phyloP scores from a whole-genome alignment of 2,113 vertebrate species.

The Paradoxurus hermaphroditus region DNA sequence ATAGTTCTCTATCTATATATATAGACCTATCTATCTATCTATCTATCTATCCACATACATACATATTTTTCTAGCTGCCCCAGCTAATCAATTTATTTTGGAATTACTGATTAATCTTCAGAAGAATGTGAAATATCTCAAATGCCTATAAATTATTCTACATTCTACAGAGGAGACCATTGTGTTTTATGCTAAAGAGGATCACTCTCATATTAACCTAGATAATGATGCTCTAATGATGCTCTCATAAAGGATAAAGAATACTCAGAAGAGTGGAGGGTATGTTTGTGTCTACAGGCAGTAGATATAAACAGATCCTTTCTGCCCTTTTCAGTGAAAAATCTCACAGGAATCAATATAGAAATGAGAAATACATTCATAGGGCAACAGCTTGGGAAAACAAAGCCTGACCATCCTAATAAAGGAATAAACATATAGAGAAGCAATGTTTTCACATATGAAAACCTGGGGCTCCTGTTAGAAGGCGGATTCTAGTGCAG shows the following conservation, averaged over 20 bases:
- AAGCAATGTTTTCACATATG: background rate
- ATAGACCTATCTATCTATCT: no score
- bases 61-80: background rate
- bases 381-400: background rate
- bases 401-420: background rate
- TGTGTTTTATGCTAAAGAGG: background rate
- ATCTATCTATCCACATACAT: no score
- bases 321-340: background rate
- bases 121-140: background rate
- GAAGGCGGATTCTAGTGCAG: background rate
- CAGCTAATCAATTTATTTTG: slow-evolving; percentile 8
- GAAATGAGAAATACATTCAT: background rate
- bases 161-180: background rate
- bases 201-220: background rate
- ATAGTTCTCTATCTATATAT: no score
- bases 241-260: background rate
- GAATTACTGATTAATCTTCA: slow-evolving; percentile 31
- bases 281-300: background rate
- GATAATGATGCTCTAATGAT: background rate
- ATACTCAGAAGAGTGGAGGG: background rate
- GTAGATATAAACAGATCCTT: background rate
- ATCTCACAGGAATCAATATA: background rate
- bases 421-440: background rate
- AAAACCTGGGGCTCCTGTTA: background rate
- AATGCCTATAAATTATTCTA: background rate